Base-by-base conservation (phyloP, 2,113 vertebrate genomes). In the Charina bottae region DNA sequence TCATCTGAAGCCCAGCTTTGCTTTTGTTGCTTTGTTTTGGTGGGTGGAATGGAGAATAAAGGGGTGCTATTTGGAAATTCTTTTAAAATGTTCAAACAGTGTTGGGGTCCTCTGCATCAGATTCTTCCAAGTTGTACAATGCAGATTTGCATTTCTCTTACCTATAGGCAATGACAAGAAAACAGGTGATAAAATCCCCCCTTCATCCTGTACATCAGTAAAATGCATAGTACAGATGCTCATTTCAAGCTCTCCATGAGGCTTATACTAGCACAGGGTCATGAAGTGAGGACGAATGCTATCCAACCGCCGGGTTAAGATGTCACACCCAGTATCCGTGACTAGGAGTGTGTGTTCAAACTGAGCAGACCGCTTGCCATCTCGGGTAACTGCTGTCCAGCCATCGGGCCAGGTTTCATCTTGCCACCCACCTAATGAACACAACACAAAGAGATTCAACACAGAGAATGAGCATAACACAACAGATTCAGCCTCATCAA, bases 341-440 rank as follows among this genome's bases (percentile, higher is more conserved):
- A 99, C 99, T 95, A 99, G 97, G 94, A 99, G 98, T 0, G 99
- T 99, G 97, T 99, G 99, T 93, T 99, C 99, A 42, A 99, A 99
- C 97, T 99, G 99, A 6, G 99, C 99, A 0, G 99, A 99, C n/a
- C 99, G 98, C 95, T 98, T 99, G 23, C 99, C 99, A 0, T 99
- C 99, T 93, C 99, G 97, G 0, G 99, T 99, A 91, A 99, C 99
- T 0, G 99, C 99, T 0, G 99, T 99, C 99, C 99, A 99, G 8
- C 99, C 98, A 13, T 99, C 99, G 0, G 99, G 99, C 99, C 99
- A 99, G 1, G 99, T 99, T 96, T 99, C 99, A 28, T 99, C 99
- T 92, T 99, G 99, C 99, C 99, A 99, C 26, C 99, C 99, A 78
- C 99, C 99, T 99, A 46, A 37, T 6, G n/a, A 93, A 84, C 46